Evolutionary conservation across 2,888 invertebrate species (phyloP).

Genomic region (Acanthosepion esculentum): DNA sequence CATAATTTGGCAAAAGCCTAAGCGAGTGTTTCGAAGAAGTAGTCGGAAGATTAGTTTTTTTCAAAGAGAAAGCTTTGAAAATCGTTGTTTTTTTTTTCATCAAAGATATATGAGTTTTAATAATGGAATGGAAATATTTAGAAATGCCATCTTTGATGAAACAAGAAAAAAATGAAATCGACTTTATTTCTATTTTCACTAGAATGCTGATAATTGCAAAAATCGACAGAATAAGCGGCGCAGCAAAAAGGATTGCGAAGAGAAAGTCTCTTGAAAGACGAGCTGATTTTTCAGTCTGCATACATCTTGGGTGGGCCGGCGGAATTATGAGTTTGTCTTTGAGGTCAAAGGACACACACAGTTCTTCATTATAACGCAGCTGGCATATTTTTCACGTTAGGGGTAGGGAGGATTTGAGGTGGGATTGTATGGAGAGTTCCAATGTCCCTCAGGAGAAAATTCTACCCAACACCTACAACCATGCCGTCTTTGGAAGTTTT

Average conservation of each 20-base stretch:
- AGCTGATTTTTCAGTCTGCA: not conserved
- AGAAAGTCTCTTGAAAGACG: not conserved
- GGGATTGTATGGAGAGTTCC: not conserved
- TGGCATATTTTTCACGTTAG: not conserved
- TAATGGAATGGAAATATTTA: too few species aligned
- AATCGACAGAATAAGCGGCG: not conserved
- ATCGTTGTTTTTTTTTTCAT: too few species aligned
- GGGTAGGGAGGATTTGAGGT: not conserved
- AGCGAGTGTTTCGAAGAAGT: too few species aligned
- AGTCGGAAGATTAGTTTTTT: too few species aligned
- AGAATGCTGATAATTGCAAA: not conserved
- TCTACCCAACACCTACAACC: not conserved
- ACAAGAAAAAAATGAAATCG: too few species aligned
- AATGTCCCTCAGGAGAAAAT: not conserved
- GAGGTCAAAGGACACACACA: conserved; percentile 9
- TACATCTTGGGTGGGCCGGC: not conserved
- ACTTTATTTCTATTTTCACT: too few species aligned
- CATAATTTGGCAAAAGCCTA: too few species aligned
- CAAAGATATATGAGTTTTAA: too few species aligned
- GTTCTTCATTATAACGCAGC: conserved; percentile 1
- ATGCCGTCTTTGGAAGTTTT: too few species aligned
- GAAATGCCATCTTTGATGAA: too few species aligned
- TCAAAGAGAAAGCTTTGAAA: too few species aligned
- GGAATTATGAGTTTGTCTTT: not conserved
- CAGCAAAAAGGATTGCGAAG: not conserved